phyloP scores from a whole-genome alignment of 2,113 vertebrate species.

The Gallinago media region DNA sequence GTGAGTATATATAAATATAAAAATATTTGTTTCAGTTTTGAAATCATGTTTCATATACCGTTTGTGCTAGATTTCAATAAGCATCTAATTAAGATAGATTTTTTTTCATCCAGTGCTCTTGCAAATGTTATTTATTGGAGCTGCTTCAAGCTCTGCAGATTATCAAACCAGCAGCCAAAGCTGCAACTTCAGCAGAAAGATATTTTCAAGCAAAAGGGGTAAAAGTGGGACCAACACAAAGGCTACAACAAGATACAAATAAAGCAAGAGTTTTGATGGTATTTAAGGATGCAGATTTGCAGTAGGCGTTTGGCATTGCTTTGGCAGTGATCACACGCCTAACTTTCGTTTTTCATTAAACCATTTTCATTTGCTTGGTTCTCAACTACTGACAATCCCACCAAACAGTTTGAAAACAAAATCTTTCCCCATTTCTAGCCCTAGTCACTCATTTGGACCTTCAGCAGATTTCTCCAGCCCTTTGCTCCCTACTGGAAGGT shows the following conservation, averaged over 20 bases:
- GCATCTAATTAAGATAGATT: slow-evolving; percentile 63
- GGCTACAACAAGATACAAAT: not conserved
- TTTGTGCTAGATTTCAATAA: slow-evolving; percentile 41
- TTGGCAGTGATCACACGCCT: not conserved
- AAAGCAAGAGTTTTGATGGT: not conserved
- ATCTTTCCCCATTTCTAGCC: not conserved
- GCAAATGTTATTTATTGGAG: slow-evolving; percentile 29
- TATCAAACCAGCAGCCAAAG: not conserved
- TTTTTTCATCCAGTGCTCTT: slow-evolving; percentile 25
- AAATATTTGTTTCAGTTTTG: not conserved
- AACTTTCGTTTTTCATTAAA: not conserved
- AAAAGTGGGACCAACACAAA: not conserved
- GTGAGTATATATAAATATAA: not conserved
- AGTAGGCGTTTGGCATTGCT: not conserved
- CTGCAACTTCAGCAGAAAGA: not conserved
- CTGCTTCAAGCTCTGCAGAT: not conserved
- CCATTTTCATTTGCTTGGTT: not conserved
- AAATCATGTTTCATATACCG: not conserved
- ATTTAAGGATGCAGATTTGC: not conserved
- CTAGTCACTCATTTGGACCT: not conserved
- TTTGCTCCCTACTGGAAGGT: not conserved
- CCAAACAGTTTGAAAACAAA: not conserved
- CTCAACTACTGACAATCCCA: not conserved
- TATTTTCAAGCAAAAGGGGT: not conserved
- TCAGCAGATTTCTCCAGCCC: not conserved